Evolutionary conservation across 2,797 vertebrate species (phyloP).

Genomic region (Poeciliopsis turneri): DNA sequence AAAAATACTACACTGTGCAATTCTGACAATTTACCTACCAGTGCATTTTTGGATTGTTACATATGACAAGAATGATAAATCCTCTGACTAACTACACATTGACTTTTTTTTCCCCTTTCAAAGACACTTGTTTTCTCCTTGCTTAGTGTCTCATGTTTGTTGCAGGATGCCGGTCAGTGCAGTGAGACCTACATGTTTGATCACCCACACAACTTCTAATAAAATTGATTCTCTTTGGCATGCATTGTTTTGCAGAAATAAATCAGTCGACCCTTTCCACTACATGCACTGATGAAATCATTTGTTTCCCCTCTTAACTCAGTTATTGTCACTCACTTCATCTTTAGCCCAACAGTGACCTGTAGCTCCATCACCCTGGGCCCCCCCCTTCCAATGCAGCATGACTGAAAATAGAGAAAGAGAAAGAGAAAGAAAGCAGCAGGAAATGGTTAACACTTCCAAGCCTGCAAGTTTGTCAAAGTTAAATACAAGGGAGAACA

Average conservation of each 20-base stretch:
- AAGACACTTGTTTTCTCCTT: background rate
- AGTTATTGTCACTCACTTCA: constrained; percentile 84
- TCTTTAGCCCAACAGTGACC: constrained; percentile 73
- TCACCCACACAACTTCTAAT: constrained; percentile 38
- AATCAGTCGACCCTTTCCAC: constrained; percentile 76
- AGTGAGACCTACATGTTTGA: constrained; percentile 23
- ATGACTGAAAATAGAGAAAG: constrained; percentile 9
- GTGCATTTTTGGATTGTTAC: background rate
- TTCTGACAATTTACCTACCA: background rate
- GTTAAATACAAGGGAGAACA: constrained; percentile 64
- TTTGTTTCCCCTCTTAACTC: constrained; percentile 82
- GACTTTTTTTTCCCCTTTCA: background rate
- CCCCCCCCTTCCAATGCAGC: constrained; percentile 40
- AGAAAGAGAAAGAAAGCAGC: constrained; percentile 9
- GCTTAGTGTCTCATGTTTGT: background rate
- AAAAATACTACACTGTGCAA: background rate
- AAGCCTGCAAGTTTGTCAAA: constrained; percentile 68
- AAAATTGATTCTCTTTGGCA: constrained; percentile 77
- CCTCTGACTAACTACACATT: background rate
- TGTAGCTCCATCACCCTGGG: constrained; percentile 62
- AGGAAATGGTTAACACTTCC: constrained; percentile 56
- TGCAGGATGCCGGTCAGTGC: background rate
- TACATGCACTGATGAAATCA: constrained; percentile 76
- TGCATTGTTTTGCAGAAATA: constrained; percentile 78
- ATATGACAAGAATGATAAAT: background rate